Evolutionary conservation across 2,888 invertebrate species (phyloP).

Genomic region (Drosophila rubida): DNA sequence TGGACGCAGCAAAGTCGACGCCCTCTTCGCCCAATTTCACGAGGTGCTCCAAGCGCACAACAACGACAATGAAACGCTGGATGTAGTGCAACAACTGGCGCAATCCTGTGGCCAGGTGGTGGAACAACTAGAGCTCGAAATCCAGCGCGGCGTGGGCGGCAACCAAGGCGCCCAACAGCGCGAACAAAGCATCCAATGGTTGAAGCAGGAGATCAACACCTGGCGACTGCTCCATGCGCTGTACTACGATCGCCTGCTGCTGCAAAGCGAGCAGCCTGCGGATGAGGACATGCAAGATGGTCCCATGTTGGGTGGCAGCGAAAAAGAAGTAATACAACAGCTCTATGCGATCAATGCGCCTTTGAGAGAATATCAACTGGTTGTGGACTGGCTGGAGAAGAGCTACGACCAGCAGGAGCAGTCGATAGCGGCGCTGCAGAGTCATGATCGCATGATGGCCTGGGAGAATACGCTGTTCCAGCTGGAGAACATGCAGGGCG

Average conservation of each 20-base stretch:
- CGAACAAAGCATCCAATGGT: slow-evolving; percentile 84
- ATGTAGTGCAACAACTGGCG: slow-evolving; percentile 78
- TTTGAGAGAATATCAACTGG: slow-evolving; percentile 90
- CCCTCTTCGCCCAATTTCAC: slow-evolving; percentile 82
- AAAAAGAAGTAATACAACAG: slow-evolving; percentile 85
- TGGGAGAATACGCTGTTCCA: slow-evolving; percentile 97
- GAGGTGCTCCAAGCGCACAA: slow-evolving; percentile 82
- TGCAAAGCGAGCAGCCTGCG: slow-evolving; percentile 78
- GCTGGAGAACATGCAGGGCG: slow-evolving; percentile 86
- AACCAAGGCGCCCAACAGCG: slow-evolving; percentile 42
- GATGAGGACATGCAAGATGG: slow-evolving; percentile 82
- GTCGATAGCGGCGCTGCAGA: slow-evolving; percentile 87
- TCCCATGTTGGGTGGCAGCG: slow-evolving; percentile 85
- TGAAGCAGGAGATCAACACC: slow-evolving; percentile 94
- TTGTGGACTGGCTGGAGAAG: slow-evolving; percentile 97
- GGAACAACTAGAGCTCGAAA: slow-evolving; percentile 75
- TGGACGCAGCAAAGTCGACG: slow-evolving; percentile 76
- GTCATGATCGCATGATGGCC: slow-evolving; percentile 90
- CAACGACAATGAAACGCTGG: slow-evolving; percentile 78
- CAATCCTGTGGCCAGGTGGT: slow-evolving; percentile 75
- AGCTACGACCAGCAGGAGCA: slow-evolving; percentile 88
- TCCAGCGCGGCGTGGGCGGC: slow-evolving; percentile 49
- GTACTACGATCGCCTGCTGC: slow-evolving; percentile 91
- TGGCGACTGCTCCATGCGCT: slow-evolving; percentile 94
- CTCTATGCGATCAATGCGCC: slow-evolving; percentile 86